Evolutionary conservation across 2,113 vertebrate genomes (phyloP), one percentile per base, ranked within the genome.

Genomic region (Brachypteracias leptosomus): DNA sequence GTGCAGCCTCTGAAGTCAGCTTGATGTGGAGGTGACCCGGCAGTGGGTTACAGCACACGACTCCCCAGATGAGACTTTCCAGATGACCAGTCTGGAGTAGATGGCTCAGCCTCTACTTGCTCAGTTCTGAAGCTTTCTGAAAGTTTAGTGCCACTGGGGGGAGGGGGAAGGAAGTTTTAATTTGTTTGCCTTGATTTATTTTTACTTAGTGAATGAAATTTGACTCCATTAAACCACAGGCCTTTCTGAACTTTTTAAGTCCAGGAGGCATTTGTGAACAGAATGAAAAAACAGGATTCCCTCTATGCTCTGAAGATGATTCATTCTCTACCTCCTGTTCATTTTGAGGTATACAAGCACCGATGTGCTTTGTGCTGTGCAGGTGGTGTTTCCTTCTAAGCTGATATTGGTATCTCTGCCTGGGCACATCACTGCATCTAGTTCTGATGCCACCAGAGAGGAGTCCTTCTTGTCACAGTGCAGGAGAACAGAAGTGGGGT

Each of bases 401-500:
- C n/a, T 66, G 72, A 13, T 11, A 31, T 8, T 58, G 26, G 25
- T 66, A 1, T 38, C 24, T 84, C 19, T 47, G 49, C 47, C 70
- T 14, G 54, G 36, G 36, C 15, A 35, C 49, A 36, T 19, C 0
- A 16, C 15, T 22, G 19, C 7, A 1, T n/a, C 44, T 46, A 20
- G 14, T 9, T 35, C 38, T 72, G 46, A 7, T 62, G 24, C 26
- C 9, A 7, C 26, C 62, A 17, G 63, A 76, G 63, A 59, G 6
- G 21, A 0, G 1, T 59, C 20, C 20, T 55, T 11, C 42, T 31
- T 35, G 26, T 25, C 33, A 3, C 0, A 0, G 14, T 11, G 42
- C 16, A n/a, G 77, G 17, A 46, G 47, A 38, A 25, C 22, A 36
- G 61, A 8, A 51, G 54, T 35, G 7, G 38, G 20, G 0, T 0